Evolutionary conservation across 2,113 vertebrate genomes (phyloP).

Genomic region (Butastur rufipennis): DNA sequence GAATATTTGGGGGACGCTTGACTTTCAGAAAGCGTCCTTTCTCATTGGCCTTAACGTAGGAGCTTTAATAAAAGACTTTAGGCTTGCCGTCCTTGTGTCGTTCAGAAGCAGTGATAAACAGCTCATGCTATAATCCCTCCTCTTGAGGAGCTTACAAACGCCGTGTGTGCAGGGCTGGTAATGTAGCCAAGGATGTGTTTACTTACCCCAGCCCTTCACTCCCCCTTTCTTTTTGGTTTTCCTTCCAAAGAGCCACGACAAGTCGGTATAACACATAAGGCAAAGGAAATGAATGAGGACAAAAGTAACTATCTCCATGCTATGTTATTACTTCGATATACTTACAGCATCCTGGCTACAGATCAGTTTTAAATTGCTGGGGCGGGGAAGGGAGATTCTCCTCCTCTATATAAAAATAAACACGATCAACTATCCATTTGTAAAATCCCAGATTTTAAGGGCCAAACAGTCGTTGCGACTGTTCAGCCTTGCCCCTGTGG

Average conservation of each 20-base stretch:
- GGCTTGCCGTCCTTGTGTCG: neutral
- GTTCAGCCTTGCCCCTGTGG: neutral
- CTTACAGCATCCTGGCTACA: neutral
- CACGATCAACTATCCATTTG: neutral
- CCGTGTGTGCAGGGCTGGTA: neutral
- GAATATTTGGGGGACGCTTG: neutral
- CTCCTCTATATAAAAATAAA: neutral
- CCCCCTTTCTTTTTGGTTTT: neutral
- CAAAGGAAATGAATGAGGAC: neutral
- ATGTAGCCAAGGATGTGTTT: neutral
- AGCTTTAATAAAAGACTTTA: neutral
- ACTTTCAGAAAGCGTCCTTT: neutral
- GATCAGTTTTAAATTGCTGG: neutral
- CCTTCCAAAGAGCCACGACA: neutral
- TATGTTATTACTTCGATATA: neutral
- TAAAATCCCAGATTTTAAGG: neutral
- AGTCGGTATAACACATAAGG: neutral
- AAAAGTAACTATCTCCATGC: neutral
- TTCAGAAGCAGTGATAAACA: constrained; percentile 6
- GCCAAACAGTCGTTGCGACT: neutral
- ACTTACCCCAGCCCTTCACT: neutral
- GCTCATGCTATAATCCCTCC: constrained; percentile 3
- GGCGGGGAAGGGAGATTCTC: neutral
- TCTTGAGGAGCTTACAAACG: neutral
- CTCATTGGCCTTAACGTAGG: neutral